phyloP scores from a whole-genome alignment of 2,113 vertebrate genomes.

The Acrocephalus kingi region DNA sequence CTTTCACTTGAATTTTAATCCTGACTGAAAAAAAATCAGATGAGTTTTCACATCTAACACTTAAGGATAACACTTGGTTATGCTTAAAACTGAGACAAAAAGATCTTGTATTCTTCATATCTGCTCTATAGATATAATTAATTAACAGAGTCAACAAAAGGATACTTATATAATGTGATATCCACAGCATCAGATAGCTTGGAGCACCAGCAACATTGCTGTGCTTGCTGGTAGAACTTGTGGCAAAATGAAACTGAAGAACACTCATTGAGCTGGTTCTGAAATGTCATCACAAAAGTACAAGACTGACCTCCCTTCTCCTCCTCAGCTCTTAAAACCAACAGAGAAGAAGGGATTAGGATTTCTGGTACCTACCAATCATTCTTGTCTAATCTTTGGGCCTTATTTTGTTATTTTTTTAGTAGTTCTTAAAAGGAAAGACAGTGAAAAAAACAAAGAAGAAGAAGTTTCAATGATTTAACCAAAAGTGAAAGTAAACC shows the following conservation, averaged over 20 bases:
- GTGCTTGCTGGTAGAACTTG: neutral
- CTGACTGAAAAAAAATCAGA: neutral
- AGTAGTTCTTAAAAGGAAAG: neutral
- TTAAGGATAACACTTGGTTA: conserved; percentile 8
- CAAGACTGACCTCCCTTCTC: no score
- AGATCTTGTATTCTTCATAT: neutral
- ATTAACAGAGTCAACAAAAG: neutral
- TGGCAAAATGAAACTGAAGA: neutral
- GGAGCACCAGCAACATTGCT: neutral
- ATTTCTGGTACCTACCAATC: neutral
- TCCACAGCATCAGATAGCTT: neutral
- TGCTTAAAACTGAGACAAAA: neutral
- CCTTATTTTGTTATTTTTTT: neutral
- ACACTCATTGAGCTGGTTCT: neutral
- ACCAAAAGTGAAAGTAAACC: neutral
- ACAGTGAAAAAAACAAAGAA: neutral
- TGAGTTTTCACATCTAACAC: conserved; percentile 8
- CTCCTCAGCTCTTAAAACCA: neutral
- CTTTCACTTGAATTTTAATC: conserved; percentile 67
- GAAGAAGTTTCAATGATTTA: neutral
- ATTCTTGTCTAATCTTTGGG: neutral
- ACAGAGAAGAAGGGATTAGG: neutral
- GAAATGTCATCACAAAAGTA: neutral
- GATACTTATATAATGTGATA: neutral
- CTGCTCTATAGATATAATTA: neutral